Evolutionary conservation across 2,113 vertebrate species (phyloP).

Genomic region (Poicephalus meyeri): DNA sequence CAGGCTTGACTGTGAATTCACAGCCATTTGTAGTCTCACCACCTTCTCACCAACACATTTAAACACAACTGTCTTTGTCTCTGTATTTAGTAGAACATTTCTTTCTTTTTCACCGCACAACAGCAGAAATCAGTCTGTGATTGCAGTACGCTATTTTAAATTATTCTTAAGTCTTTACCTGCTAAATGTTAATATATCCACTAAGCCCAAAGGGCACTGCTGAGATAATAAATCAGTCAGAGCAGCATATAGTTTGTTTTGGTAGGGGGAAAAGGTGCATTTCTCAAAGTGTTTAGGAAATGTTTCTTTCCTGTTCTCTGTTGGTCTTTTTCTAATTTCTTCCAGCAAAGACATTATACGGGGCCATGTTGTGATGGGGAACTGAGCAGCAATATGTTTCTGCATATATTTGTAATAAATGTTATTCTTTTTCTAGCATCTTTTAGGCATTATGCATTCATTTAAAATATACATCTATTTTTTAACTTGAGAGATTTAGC

Average conservation of each 20-base stretch:
- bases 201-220: neutral
- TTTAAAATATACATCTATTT: neutral
- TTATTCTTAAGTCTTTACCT: neutral
- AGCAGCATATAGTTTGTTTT: neutral
- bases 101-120: neutral
- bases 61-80: neutral
- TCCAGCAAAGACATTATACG: neutral
- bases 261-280: neutral
- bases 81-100: neutral
- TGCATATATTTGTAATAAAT: neutral
- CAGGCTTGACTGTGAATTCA: neutral
- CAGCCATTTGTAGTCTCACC: neutral
- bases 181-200: slow-evolving; percentile 10
- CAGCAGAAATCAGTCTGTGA: neutral
- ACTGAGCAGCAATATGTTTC: neutral
- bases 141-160: neutral
- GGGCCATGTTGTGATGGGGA: neutral
- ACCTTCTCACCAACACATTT: neutral
- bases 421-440: neutral
- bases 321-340: neutral
- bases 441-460: neutral
- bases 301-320: neutral
- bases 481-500: neutral
- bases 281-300: neutral
- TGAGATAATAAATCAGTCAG: neutral